Evolutionary conservation across 1,140 invertebrate species (phyloP), one percentile per base, ranked within the genome.

Genomic region (Eriosoma lanigerum): DNA sequence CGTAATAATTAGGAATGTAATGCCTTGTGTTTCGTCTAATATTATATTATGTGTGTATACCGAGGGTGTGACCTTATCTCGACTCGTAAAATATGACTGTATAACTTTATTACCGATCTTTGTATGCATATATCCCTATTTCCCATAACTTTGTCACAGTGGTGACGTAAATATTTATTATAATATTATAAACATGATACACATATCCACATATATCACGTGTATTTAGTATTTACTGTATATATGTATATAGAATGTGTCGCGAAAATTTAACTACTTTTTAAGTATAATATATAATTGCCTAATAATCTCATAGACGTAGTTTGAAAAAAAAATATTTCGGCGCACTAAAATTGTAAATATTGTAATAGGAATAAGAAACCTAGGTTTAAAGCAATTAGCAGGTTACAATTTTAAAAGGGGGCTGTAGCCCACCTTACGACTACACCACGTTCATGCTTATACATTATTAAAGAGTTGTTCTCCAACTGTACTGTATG

Each of bases 1-100:
- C 48, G n/a, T 52, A 52, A 72, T 72, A 72, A 72, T 72, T 50
- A 72, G 66, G 21, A 68, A 68, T 68, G 21, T 48, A 68, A 48
- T 68, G 13, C 17, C 44, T 62, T 62, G 26, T 19, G 29, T 62
- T 13, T 58, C 21, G 5, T 10, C 3, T 38, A 38, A 38, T 38
- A 38, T 21, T 26, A 48, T 26, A 26, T n/a, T 32, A 32, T 12
- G 21, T 68, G 26, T 68, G 46, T 68, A 24, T 52, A 72, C 46
- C 15, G 21, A 72, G 24, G 24, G 68, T 17, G 46, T 52, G 68
- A 72, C 52, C 52, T 52, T 72, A 72, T 72, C 68, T 72, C 12
- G 0, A 8, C 46, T 72, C 68, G 48, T 72, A 72, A 72, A 72
- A 72, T 72, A 72, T 52, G 48, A 72, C 68, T 72, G 48, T 46